These are phyloP conservation scores for Clanis bilineata DNA, from an alignment of 2,888 invertebrate genomes.

Conservation along the genomic window DNA sequence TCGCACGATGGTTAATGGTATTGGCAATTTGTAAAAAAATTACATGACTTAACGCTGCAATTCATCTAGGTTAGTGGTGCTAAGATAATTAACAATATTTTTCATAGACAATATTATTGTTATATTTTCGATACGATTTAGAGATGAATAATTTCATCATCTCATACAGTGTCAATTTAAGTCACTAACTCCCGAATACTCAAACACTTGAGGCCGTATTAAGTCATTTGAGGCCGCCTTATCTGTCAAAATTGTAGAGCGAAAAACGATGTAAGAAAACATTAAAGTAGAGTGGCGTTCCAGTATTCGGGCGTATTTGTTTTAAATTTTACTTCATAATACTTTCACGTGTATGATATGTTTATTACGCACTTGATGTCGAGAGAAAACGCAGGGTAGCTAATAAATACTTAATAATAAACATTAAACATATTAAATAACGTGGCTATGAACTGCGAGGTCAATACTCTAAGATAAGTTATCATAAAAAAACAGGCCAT, in stretches of 20 bases:
- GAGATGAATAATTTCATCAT: slow-evolving; percentile 57
- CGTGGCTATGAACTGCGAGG: neutral
- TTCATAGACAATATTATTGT: slow-evolving; percentile 65
- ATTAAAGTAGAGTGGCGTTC: no score
- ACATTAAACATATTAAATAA: slow-evolving; percentile 3
- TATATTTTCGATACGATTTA: slow-evolving; percentile 69
- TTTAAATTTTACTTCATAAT: neutral
- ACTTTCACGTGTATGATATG: neutral
- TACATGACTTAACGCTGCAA: neutral
- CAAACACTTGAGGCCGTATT: no score
- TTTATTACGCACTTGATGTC: slow-evolving; percentile 23
- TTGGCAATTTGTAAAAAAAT: slow-evolving; percentile 7
- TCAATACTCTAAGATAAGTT: neutral
- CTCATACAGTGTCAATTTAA: slow-evolving; percentile 68
- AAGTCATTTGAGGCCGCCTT: no score
- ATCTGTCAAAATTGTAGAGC: no score
- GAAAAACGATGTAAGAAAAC: no score
- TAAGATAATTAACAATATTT: slow-evolving; percentile 67
- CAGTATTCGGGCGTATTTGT: no score
- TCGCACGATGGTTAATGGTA: neutral
- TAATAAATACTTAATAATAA: slow-evolving; percentile 1
- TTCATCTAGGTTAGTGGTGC: slow-evolving; percentile 66
- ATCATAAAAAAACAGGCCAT: neutral
- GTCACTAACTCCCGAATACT: no score
- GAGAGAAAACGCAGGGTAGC: slow-evolving; percentile 71